phyloP scores from a whole-genome alignment of 2,797 vertebrate genomes.

The Characodon lateralis region DNA sequence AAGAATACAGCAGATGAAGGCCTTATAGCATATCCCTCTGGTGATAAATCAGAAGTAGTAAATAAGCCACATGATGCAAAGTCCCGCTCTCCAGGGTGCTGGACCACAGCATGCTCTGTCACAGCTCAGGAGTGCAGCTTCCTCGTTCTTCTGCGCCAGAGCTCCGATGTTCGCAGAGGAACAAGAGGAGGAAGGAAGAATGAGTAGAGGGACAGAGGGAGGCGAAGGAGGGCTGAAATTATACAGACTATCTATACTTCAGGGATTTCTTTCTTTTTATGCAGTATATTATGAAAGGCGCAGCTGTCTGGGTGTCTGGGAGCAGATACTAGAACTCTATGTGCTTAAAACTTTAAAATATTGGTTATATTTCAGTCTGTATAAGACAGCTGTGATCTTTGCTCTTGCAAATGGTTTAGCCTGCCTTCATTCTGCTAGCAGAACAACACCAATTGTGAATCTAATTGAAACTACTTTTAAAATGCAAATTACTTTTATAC shows the following conservation, averaged over 20 bases:
- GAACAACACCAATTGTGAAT: neutral
- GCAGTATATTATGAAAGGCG: constrained; percentile 27
- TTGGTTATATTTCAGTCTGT: constrained; percentile 20
- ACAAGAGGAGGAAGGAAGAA: constrained; percentile 37
- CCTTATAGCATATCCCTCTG: constrained; percentile 62
- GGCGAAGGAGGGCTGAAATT: constrained; percentile 42
- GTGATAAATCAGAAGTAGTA: constrained; percentile 68
- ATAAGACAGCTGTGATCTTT: constrained; percentile 30
- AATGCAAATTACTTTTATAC: neutral
- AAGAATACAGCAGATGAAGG: constrained; percentile 70
- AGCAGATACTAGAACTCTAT: constrained; percentile 39
- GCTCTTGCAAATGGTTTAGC: constrained; percentile 19
- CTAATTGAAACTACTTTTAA: neutral
- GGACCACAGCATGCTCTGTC: constrained; percentile 44
- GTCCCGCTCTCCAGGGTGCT: constrained; percentile 70
- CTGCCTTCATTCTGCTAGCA: constrained; percentile 8
- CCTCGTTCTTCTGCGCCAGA: constrained; percentile 51
- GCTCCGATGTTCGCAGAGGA: constrained; percentile 63
- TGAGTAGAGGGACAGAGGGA: constrained; percentile 26
- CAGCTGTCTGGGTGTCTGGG: constrained; percentile 29
- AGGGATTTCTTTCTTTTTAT: constrained; percentile 50
- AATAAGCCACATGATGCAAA: constrained; percentile 60
- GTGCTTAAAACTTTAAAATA: constrained; percentile 32
- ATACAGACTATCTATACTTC: constrained; percentile 59
- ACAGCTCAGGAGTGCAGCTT: constrained; percentile 48